A percentile compares a stretch with the other conserved stretches of the same genome.
Conservation (phyloP, 2,888 invertebrate genomes). For the Zaprionus bogoriensis region DNA sequence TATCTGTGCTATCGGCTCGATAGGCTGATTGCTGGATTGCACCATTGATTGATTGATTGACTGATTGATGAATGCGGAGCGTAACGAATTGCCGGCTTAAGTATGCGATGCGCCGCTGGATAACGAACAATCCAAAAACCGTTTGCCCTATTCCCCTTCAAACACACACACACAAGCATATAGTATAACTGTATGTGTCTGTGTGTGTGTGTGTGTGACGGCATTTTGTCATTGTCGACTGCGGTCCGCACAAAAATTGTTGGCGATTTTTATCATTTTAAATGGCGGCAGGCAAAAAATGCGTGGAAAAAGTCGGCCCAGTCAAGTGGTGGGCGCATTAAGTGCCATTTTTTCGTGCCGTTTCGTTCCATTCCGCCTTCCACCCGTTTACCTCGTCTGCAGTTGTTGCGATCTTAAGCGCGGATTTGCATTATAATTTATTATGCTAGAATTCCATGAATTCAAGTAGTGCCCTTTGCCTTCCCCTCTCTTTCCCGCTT, state of each 20-base stretch:
- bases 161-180: not conserved
- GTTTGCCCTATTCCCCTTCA: conserved; percentile 5
- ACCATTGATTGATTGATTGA: conserved; percentile 25
- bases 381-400: not conserved
- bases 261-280: conserved; percentile 70
- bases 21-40: not conserved
- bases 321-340: conserved; percentile 49
- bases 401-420: conserved; percentile 60
- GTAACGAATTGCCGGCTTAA: conserved; percentile 50
- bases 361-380: not conserved
- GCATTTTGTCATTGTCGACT: conserved; percentile 43
- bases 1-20: not conserved
- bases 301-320: conserved; percentile 16
- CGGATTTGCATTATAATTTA: conserved; percentile 73
- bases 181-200: not conserved
- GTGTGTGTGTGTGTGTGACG: conserved; percentile 20
- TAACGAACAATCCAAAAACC: conserved; percentile 12
- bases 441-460: conserved; percentile 60
- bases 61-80: conserved; percentile 51
- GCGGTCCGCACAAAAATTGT: conserved; percentile 60
- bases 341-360: conserved; percentile 29
- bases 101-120: conserved; percentile 25
- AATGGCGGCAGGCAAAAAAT: conserved; percentile 48
- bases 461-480: conserved; percentile 16
- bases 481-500: not conserved